phyloP scores from a whole-genome alignment of 2,797 vertebrate species.

The Miopithecus talapoin region DNA sequence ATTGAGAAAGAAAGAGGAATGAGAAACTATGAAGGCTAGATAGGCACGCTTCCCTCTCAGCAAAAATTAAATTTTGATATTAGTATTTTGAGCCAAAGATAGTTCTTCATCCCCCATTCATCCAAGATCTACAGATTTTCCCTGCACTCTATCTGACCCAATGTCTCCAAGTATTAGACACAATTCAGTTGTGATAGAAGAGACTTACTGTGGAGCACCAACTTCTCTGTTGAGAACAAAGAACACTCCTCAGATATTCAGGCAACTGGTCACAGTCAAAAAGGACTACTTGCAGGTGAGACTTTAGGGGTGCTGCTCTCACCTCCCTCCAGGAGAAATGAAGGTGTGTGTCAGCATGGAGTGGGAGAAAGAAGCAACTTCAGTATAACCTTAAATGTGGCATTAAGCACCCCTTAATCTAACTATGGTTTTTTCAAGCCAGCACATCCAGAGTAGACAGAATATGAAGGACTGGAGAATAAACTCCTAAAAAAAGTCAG shows the following conservation, averaged over 20 bases:
- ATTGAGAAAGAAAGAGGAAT: not conserved
- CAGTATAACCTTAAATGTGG: not conserved
- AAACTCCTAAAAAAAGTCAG: not conserved
- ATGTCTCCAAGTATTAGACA: rapidly evolving
- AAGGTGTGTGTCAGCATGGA: not conserved
- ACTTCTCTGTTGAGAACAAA: no score
- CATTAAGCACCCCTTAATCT: not conserved
- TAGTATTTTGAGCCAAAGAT: not conserved
- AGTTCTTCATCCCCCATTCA: not conserved
- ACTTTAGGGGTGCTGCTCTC: not conserved
- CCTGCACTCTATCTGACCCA: not conserved
- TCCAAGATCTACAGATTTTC: not conserved
- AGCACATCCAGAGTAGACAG: not conserved
- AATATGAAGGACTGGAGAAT: not conserved
- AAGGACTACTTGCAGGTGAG: not conserved
- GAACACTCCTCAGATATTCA: not conserved
- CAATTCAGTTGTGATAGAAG: not conserved
- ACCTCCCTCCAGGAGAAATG: not conserved
- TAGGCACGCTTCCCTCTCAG: not conserved
- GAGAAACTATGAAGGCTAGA: not conserved
- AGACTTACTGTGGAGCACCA: not conserved
- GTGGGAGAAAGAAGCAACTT: not conserved
- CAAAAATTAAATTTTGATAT: not conserved
- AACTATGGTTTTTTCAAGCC: not conserved
- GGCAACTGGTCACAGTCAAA: rapidly evolving